Evolutionary conservation across 2,888 invertebrate species (phyloP), one percentile per base, ranked within the genome.

Genomic region (Pandemis corylana): DNA sequence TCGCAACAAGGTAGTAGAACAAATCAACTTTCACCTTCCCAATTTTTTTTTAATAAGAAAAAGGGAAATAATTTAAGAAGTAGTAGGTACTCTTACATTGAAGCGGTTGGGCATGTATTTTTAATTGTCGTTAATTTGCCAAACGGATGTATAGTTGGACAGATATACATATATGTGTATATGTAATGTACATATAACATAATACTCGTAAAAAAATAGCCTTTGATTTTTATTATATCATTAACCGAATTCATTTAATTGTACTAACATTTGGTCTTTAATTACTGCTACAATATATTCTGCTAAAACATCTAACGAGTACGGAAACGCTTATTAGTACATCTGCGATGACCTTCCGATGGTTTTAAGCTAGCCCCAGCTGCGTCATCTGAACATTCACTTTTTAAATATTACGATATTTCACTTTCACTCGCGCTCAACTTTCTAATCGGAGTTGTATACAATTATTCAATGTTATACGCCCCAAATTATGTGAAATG

Each of bases 401-500:
- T 70, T 66, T 74, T 70, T 75, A 70, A 74, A 70, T 53, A 70
- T 67, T 70, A 46, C 66, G 62, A 42, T 36, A 62, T 70, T 70
- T 70, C 74, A 75, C 74, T 75, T 75, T 75, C 70, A 67, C 74
- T 70, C 51, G 66, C 59, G 65, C 9, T 53, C 66, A 73, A 67
- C 74, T 75, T 75, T 70, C 74, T 75, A 75, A 70, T 75, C 66
- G 53, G 13, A 49, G 62, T 66, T 66, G 68, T 64, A 59, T 65
- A 70, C 62, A 66, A 61, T 74, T 51, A 65, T 53, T 74, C 42
- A 44, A 44, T 66, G 66, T 70, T 74, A 51, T 51, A 51, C 63
- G 61, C 69, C 44, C 53, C 49, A 44, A 66, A 74, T 36, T 69
- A 56, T 42, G 68, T 59, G 28, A 59, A 13, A 70, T 66, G 15